Percentiles rank a stretch among this genome's conserved stretches.
These are phyloP conservation scores for Chrysolina oricalcia DNA, from an alignment of 2,888 invertebrate species.

Conservation along the genomic window DNA sequence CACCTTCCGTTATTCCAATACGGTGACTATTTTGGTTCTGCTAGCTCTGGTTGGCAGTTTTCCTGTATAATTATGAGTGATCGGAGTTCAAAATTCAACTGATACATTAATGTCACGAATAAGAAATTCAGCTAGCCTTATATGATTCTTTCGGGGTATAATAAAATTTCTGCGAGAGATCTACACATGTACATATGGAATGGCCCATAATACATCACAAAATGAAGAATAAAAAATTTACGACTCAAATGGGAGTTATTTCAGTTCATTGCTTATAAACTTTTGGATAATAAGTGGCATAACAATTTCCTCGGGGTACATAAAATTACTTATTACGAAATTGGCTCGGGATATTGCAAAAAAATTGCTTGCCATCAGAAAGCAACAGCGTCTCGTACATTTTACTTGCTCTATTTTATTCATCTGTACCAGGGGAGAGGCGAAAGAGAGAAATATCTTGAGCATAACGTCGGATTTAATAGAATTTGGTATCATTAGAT, in stretches of 20 bases:
- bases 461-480: slow-evolving; percentile 31
- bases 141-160: too few species aligned
- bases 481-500: slow-evolving; percentile 40
- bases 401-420: slow-evolving; percentile 43
- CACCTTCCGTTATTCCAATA: too few species aligned
- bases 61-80: too few species aligned
- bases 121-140: too few species aligned
- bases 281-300: slow-evolving; percentile 63
- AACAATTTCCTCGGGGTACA: slow-evolving; percentile 58
- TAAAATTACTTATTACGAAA: slow-evolving; percentile 60
- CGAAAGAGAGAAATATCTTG: slow-evolving; percentile 10
- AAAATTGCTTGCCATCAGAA: slow-evolving; percentile 43
- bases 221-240: slow-evolving; percentile 65
- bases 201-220: slow-evolving; percentile 36
- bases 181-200: background rate
- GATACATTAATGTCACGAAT: too few species aligned
- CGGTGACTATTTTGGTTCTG: too few species aligned
- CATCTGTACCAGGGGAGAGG: slow-evolving; percentile 26
- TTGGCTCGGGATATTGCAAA: slow-evolving; percentile 43
- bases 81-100: too few species aligned
- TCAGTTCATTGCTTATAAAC: slow-evolving; percentile 67
- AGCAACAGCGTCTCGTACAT: slow-evolving; percentile 41
- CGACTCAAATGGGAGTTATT: slow-evolving; percentile 65
- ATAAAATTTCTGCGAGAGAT: too few species aligned
- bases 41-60: too few species aligned